These are phyloP conservation scores for Pitta sordida DNA, from an alignment of 2,113 vertebrate species.

Conservation along the genomic window DNA sequence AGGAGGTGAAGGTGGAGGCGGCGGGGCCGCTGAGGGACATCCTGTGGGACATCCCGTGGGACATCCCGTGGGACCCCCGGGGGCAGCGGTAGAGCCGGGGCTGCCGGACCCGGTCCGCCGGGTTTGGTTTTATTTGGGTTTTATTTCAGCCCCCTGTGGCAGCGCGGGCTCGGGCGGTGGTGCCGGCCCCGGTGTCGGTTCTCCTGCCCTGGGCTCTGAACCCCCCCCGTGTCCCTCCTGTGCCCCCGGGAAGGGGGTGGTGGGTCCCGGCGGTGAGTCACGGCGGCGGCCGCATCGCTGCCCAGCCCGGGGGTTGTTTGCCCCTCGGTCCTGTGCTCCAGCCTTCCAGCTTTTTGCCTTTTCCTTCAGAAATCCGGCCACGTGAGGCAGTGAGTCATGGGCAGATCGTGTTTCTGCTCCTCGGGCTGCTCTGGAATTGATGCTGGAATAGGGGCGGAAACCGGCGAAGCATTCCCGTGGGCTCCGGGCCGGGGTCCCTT, in stretches of 20 bases:
- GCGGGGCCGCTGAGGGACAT: not conserved
- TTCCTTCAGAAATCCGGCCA: not conserved
- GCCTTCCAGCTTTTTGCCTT: not conserved
- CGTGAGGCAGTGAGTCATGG: conserved; percentile 33
- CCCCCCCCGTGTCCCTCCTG: too few relatives aligned
- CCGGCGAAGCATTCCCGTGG: not conserved
- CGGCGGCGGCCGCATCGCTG: not conserved
- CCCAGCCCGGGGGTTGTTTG: too few relatives aligned
- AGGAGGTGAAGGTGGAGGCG: not conserved
- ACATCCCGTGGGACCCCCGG: too few relatives aligned
- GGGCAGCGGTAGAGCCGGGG: not conserved
- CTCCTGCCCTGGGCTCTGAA: too few relatives aligned
- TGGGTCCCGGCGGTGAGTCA: not conserved
- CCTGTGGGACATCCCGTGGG: too few relatives aligned
- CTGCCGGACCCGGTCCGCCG: too few relatives aligned
- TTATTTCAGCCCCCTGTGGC: too few relatives aligned
- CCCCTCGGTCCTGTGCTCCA: not conserved
- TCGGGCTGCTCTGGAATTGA: not conserved
- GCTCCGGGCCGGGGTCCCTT: not conserved
- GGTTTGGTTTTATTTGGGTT: too few relatives aligned
- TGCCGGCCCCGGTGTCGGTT: too few relatives aligned
- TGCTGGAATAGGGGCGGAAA: not conserved
- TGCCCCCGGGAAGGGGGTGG: not conserved
- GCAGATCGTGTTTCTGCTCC: not conserved
- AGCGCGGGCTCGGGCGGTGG: too few relatives aligned